Evolutionary conservation across 2,797 vertebrate genomes (phyloP), one percentile per base, ranked within the genome.

Genomic region (Enteromius unitaeniatus): DNA sequence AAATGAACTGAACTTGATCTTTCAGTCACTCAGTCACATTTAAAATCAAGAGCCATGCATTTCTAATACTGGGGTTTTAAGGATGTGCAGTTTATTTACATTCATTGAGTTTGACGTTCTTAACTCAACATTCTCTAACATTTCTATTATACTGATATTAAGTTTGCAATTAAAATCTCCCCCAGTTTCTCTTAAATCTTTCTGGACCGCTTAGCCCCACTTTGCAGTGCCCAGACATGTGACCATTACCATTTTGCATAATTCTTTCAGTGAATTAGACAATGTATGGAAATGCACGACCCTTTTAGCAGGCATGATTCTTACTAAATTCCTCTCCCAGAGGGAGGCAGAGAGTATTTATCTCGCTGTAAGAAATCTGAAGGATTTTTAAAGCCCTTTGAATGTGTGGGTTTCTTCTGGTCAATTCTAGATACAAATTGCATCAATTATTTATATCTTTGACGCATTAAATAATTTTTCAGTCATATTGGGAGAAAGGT

Each of bases 401-500:
- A 58, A 58, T 13, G 34, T 45, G 37, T 72, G 40, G 19, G 26
- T 21, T 40, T 42, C 17, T 37, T 31, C 51, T 70, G 51, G 28
- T 53, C 31, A 53, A 13, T 68, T 34, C 23, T 49, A 28, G 26
- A 73, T 23, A 45, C 26, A 49, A n/a, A 74, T 49, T n/a, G 28
- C 26, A 34, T 80, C 37, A 45, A 31, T 40, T 19, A 23, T 79
- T 37, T 40, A 40, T 80, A 17, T 60, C 37, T 69, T 31, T 85
- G 62, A 58, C 6, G 7, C 60, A 55, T 73, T 17, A 47, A 51
- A 69, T 62, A 1, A 51, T 49, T 34, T 87, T 60, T 82, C 19
- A 6, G n/a, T 76, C 26, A 40, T 64, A 34, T 70, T n/a, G 47
- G 73, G 64, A 47, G 37, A 53, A 81, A 81, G 84, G 53, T 26